Conservation (phyloP, 2,113 vertebrate genomes). For the Symphodus melops region DNA sequence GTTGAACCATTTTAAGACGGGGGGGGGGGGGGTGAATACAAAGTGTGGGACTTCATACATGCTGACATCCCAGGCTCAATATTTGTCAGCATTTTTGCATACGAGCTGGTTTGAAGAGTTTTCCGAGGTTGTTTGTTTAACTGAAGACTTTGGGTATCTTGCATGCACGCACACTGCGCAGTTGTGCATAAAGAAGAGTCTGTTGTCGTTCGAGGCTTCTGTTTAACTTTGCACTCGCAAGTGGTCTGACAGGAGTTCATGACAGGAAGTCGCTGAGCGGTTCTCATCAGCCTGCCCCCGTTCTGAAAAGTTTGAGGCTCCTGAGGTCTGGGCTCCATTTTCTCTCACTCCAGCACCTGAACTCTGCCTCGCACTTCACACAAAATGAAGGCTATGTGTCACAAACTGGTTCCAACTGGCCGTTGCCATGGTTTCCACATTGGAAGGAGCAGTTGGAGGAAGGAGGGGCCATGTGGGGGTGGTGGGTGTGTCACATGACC, state of each 20-base stretch:
- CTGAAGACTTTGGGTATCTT: background rate
- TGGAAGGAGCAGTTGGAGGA: conserved; percentile 85
- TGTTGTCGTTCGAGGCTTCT: conserved; percentile 54
- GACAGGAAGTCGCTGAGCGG: conserved; percentile 78
- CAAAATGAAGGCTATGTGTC: conserved; percentile 92
- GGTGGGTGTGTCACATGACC: conserved; percentile 87
- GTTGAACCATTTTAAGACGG: background rate
- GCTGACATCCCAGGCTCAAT: background rate
- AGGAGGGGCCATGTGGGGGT: conserved; percentile 73
- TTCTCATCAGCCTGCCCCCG: conserved; percentile 63
- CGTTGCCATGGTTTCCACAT: conserved; percentile 91
- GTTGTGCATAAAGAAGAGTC: conserved; percentile 27
- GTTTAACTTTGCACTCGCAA: conserved; percentile 40
- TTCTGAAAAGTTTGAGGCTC: conserved; percentile 76
- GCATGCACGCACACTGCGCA: conserved; percentile 1
- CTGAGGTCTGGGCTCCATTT: conserved; percentile 85
- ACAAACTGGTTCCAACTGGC: conserved; percentile 90
- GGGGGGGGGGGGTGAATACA: background rate
- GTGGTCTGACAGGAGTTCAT: conserved; percentile 65
- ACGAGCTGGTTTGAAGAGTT: conserved; percentile 25
- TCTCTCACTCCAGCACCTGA: conserved; percentile 88
- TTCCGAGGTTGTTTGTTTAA: conserved; percentile 7
- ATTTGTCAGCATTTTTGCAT: conserved; percentile 2
- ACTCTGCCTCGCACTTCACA: conserved; percentile 85
- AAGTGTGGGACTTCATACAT: background rate